Evolutionary conservation across 1,140 invertebrate genomes (phyloP), one percentile per base, ranked within the genome.

Genomic region (Bombus turneri): DNA sequence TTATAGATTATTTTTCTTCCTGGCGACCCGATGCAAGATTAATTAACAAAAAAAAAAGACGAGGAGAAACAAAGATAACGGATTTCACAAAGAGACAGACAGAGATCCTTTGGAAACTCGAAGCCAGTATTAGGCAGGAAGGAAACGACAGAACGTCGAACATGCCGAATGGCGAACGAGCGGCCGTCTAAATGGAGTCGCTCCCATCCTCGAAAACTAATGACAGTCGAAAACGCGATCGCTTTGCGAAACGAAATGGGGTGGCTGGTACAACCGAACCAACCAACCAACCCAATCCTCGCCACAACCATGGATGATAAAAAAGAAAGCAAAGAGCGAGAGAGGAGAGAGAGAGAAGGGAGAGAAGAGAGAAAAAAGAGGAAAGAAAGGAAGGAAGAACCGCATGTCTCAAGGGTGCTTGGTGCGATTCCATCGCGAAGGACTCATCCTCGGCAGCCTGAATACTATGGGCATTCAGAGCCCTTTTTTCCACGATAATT

Each of bases 401-500:
- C 66, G 72, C 85, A 69, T 81, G 87, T 88, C 87, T 88, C 87
- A 77, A 88, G 85, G 79, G 85, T 88, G 81, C 82, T 87, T 71
- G 39, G 62, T 76, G 77, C 59, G 78, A 76, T 83, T 80, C 81
- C 79, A 81, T 81, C 72, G 71, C 84, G 78, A 81, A 81, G 84
- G 79, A 85, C 69, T 81, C 84, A 73, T 81, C 84, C 69, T 81
- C 57, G 71, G 37, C 12, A 37, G 71, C 78, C 59, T 62, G 85
- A 82, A 86, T 83, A 74, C 85, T 76, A 81, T 74, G 84, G 78
- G 81, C 53, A 81, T 80, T 87, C 81, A 86, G 47, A 83, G 73
- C 71, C 84, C 85, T 89, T 87, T 90, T 83, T 84, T 88, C 87
- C 83, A 87, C 76, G 81, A 93, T 93, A 92, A 93, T 92, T 93